These are phyloP conservation scores for Drosophila pseudoananassae DNA, from an alignment of 1,140 invertebrate species.

Conservation along the genomic window DNA sequence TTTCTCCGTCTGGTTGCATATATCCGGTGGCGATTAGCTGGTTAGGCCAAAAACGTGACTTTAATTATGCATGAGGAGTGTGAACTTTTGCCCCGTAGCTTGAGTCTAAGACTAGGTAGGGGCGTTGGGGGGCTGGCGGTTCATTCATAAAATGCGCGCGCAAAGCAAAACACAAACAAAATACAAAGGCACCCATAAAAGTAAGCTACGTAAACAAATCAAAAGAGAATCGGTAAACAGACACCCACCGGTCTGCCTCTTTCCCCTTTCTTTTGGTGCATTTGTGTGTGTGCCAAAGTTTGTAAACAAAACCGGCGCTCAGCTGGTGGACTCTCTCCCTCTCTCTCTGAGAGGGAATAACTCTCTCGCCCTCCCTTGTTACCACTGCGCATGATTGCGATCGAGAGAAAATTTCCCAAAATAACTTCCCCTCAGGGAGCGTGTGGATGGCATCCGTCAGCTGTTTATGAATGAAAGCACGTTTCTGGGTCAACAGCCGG, in stretches of 20 bases:
- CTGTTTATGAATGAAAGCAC: slow-evolving; percentile 65
- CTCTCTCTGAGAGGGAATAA: slow-evolving; percentile 5
- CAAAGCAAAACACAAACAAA: slow-evolving; percentile 50
- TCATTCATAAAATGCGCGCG: slow-evolving; percentile 74
- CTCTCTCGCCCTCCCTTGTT: slow-evolving; percentile 11
- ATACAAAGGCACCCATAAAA: slow-evolving; percentile 51
- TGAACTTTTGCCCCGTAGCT: slow-evolving; percentile 52
- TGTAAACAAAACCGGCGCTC: slow-evolving; percentile 61
- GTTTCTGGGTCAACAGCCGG: slow-evolving; percentile 73
- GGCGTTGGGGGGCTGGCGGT: slow-evolving; percentile 10
- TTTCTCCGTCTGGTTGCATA: slow-evolving; percentile 87
- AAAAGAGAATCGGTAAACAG: slow-evolving; percentile 33
- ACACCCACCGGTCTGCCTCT: neutral
- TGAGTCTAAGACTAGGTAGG: neutral
- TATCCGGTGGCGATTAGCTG: slow-evolving; percentile 88
- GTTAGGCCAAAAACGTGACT: slow-evolving; percentile 83
- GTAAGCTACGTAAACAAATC: slow-evolving; percentile 71
- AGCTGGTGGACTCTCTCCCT: slow-evolving; percentile 40
- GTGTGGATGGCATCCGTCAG: slow-evolving; percentile 57
- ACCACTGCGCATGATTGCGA: slow-evolving; percentile 55
- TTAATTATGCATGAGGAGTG: slow-evolving; percentile 57
- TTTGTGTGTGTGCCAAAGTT: slow-evolving; percentile 42
- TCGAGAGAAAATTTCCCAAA: slow-evolving; percentile 77
- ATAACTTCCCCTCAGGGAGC: slow-evolving; percentile 72
- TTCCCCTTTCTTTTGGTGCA: slow-evolving; percentile 3